Conservation (phyloP, 1,140 invertebrate species). For the Nomia melanderi region DNA sequence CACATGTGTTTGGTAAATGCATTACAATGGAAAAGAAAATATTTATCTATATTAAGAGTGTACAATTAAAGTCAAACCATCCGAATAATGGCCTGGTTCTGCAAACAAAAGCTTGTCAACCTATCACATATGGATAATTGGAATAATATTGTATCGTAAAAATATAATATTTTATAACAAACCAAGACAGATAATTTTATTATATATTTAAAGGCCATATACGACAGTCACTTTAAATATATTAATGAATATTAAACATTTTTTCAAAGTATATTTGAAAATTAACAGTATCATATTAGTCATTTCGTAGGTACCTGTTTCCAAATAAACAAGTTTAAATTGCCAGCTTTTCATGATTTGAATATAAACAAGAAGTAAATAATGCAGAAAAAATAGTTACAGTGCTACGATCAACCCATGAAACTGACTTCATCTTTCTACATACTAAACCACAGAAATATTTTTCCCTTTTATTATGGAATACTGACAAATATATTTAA, state of each 20-base stretch:
- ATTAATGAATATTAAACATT: neutral
- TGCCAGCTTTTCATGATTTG: neutral
- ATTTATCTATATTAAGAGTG: neutral
- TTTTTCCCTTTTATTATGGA: neutral
- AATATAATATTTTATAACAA: slow-evolving; percentile 18
- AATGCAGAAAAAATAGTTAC: neutral
- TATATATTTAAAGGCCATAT: neutral
- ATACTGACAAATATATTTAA: slow-evolving; percentile 9
- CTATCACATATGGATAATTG: no score
- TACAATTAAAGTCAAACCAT: neutral
- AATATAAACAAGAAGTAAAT: neutral
- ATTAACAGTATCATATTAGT: neutral
- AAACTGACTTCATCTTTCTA: neutral
- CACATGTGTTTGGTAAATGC: slow-evolving; percentile 20
- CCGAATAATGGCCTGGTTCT: neutral
- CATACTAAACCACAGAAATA: slow-evolving; percentile 4
- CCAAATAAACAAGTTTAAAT: neutral
- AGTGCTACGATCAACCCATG: neutral
- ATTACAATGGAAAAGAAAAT: slow-evolving; percentile 19
- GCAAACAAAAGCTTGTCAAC: neutral
- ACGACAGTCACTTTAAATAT: neutral
- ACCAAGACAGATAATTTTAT: slow-evolving; percentile 16
- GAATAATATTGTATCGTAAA: neutral
- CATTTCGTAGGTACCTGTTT: neutral
- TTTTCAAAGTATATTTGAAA: neutral